phyloP scores from a whole-genome alignment of 2,888 invertebrate species.

The Campoletis raptor region DNA sequence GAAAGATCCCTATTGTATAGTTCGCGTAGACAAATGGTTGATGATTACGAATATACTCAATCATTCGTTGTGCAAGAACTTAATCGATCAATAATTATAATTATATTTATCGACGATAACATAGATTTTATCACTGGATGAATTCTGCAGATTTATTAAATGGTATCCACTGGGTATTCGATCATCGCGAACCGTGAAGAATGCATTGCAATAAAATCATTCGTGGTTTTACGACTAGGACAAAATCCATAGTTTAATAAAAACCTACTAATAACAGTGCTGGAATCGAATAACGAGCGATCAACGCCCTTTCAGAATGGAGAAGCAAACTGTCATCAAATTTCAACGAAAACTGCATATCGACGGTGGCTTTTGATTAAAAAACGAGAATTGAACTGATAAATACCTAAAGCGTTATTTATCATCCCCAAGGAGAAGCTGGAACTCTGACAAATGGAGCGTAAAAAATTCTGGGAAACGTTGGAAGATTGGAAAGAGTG shows the following conservation, averaged over 20 bases:
- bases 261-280: too few relatives aligned
- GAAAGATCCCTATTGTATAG: not conserved
- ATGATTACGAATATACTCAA: not conserved
- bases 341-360: not conserved
- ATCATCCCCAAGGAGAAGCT: constrained; percentile 25
- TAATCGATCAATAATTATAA: too few relatives aligned
- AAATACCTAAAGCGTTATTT: not conserved
- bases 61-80: not conserved
- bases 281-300: too few relatives aligned
- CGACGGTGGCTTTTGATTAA: not conserved
- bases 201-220: too few relatives aligned
- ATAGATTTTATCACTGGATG: too few relatives aligned
- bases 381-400: not conserved
- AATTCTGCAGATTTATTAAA: too few relatives aligned
- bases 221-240: too few relatives aligned
- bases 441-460: constrained; percentile 19
- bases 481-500: constrained; percentile 72
- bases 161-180: too few relatives aligned
- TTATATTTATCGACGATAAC: too few relatives aligned
- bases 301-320: too few relatives aligned
- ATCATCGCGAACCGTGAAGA: too few relatives aligned
- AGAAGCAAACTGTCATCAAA: not conserved
- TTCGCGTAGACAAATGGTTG: not conserved
- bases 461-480: constrained; percentile 27
- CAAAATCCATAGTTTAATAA: too few relatives aligned